Evolutionary conservation across 2,888 invertebrate species (phyloP).

Genomic region (Panopea generosa): DNA sequence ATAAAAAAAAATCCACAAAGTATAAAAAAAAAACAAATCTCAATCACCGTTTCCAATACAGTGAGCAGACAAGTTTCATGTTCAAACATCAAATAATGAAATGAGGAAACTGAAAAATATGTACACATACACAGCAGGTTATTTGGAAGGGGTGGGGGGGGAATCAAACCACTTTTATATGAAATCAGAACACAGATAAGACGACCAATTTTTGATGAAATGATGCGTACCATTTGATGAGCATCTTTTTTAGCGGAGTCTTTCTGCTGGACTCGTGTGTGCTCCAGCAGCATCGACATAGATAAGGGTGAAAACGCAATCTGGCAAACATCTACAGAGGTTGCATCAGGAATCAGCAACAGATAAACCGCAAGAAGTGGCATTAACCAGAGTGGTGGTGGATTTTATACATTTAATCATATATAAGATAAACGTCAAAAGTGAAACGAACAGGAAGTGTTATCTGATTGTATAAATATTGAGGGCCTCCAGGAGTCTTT

Average conservation of each 20-base stretch:
- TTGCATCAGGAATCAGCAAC: slow-evolving; percentile 58
- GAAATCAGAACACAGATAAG: slow-evolving; percentile 48
- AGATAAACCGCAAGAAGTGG: slow-evolving; percentile 57
- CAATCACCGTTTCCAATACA: not conserved
- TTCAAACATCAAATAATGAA: not conserved
- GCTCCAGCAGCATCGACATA: slow-evolving; percentile 24
- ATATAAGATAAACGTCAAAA: slow-evolving; percentile 52
- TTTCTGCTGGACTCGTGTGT: slow-evolving; percentile 54
- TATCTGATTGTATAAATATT: slow-evolving; percentile 38
- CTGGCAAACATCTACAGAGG: slow-evolving; percentile 51
- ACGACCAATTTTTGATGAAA: slow-evolving; percentile 50
- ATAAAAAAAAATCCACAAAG: too few species aligned
- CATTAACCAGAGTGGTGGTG: slow-evolving; percentile 51
- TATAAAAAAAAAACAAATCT: not conserved
- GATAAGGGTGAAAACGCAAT: slow-evolving; percentile 35
- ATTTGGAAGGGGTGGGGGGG: slow-evolving; percentile 1
- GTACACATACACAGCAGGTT: too few species aligned
- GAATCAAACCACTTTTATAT: slow-evolving; percentile 40
- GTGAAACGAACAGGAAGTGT: slow-evolving; percentile 47
- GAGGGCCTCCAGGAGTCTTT: slow-evolving; percentile 1
- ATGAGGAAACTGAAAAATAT: not conserved
- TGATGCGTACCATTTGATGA: slow-evolving; percentile 39
- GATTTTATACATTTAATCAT: slow-evolving; percentile 64
- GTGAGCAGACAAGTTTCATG: slow-evolving; percentile 3
- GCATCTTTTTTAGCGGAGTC: slow-evolving; percentile 25